Conservation (phyloP, 2,113 vertebrate species). For the Tragelaphus buxtoni region DNA sequence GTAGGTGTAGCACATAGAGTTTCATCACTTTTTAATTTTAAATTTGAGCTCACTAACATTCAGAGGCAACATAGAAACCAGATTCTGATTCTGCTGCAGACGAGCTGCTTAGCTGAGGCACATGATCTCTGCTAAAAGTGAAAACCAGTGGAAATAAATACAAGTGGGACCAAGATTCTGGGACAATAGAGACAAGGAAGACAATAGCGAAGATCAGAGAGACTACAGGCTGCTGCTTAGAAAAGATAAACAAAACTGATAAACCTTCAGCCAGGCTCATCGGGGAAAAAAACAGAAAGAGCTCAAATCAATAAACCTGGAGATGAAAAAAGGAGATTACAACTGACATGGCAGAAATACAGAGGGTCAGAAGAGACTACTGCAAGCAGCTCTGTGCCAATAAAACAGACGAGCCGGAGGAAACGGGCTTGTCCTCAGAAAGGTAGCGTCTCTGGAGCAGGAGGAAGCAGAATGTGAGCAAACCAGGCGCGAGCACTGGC, state of each 20-base stretch:
- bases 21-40: not conserved
- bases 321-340: not conserved
- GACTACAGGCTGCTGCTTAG: not conserved
- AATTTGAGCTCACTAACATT: not conserved
- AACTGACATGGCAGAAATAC: not conserved
- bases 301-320: not conserved
- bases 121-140: not conserved
- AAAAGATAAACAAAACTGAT: not conserved
- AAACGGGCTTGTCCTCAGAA: not conserved
- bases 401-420: not conserved
- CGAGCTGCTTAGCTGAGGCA: not conserved
- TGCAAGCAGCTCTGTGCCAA: not conserved
- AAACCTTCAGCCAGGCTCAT: not conserved
- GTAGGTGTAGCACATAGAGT: not conserved
- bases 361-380: not conserved
- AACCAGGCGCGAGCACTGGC: not conserved
- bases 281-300: rapidly evolving
- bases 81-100: not conserved
- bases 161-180: not conserved
- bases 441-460: not conserved
- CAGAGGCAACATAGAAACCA: not conserved
- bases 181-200: not conserved
- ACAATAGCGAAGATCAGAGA: not conserved
- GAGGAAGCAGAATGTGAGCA: not conserved
- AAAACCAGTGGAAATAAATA: not conserved